Conservation (phyloP, 2,797 vertebrate species). For the Onychomys torridus region DNA sequence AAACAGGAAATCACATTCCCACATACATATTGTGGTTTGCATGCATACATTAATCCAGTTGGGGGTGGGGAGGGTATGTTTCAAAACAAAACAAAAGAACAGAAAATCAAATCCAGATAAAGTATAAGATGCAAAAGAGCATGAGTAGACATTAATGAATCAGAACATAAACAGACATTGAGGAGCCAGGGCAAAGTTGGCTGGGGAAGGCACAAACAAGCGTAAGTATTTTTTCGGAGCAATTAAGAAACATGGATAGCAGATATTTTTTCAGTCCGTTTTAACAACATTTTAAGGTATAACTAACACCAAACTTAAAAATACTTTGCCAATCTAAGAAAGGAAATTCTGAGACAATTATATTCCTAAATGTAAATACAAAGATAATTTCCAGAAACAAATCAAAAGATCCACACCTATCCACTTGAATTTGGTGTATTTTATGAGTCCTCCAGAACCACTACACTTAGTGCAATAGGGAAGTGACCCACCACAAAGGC, state of each 20-base stretch:
- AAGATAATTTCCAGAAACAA: slow-evolving; percentile 15
- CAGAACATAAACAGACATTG: background rate
- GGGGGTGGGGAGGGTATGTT: too few species aligned
- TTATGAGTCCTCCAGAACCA: background rate
- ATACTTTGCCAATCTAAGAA: background rate
- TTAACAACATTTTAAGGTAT: background rate
- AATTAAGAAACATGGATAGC: background rate
- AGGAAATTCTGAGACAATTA: background rate
- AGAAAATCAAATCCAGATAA: slow-evolving; percentile 35
- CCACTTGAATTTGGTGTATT: background rate
- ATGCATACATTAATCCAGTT: background rate
- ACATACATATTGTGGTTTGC: background rate
- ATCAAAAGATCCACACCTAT: background rate
- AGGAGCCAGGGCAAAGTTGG: background rate
- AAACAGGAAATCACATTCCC: background rate
- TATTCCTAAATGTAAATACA: background rate
- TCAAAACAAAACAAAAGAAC: slow-evolving; percentile 12
- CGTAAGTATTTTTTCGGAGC: background rate
- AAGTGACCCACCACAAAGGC: background rate
- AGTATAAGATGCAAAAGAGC: background rate
- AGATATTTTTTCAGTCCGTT: background rate
- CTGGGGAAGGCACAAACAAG: background rate
- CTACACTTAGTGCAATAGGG: background rate
- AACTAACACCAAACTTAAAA: slow-evolving; percentile 26
- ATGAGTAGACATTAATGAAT: slow-evolving; percentile 2